A percentile compares a stretch with the other conserved stretches of the same genome.
Evolutionary conservation across 2,888 invertebrate species (phyloP).

Genomic region (Pinctada fucata): DNA sequence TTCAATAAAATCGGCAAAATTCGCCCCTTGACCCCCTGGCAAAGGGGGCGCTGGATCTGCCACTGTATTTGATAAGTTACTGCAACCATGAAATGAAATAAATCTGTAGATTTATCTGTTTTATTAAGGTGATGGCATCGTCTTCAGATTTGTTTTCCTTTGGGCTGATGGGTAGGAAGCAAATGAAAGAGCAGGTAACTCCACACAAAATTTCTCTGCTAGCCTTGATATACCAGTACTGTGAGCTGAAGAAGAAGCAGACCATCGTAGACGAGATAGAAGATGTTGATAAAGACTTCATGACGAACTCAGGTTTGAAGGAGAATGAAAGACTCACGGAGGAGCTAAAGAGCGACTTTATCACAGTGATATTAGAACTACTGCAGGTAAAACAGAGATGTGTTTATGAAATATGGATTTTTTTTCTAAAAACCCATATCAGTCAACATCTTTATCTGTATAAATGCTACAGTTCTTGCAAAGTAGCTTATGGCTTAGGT

Average conservation of each 20-base stretch:
- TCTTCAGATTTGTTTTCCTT: conserved; percentile 53
- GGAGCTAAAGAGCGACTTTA: conserved; percentile 85
- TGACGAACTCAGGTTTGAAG: conserved; percentile 6
- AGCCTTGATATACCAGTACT: conserved; percentile 68
- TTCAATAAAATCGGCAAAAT: no score
- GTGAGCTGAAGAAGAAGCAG: conserved; percentile 44
- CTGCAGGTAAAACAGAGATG: conserved; percentile 80
- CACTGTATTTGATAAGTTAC: no score
- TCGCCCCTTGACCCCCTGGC: no score
- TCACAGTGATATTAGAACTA: conserved; percentile 87
- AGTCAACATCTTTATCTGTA: no score
- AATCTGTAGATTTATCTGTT: no score
- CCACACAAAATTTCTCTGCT: conserved; percentile 70
- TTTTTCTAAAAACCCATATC: background rate
- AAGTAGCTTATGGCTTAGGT: no score
- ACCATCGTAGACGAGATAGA: conserved; percentile 11
- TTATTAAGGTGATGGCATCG: background rate
- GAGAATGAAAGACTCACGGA: conserved; percentile 54
- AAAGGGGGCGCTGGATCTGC: no score
- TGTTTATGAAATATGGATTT: conserved; percentile 27
- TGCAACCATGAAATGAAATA: no score
- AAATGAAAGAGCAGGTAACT: conserved; percentile 66
- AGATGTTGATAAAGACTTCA: conserved; percentile 18
- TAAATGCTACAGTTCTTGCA: no score
- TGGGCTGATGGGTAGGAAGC: conserved; percentile 52